Evolutionary conservation across 2,113 vertebrate species (phyloP).

Genomic region (Carollia perspicillata): DNA sequence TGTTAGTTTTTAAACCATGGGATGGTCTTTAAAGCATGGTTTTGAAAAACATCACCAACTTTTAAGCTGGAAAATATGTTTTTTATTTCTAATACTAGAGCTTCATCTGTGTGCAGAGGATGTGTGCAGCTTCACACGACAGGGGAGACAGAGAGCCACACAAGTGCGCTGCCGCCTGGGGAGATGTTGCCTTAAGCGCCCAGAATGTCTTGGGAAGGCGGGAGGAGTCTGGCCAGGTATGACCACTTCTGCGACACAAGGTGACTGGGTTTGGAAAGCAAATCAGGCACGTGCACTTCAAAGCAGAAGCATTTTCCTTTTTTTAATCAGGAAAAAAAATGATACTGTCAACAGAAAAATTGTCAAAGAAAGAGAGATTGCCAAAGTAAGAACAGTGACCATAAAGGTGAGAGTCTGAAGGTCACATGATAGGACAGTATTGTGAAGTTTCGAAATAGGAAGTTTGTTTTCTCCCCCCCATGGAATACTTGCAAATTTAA

Average conservation of each 20-base stretch:
- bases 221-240: accelerated
- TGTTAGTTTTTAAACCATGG: not conserved
- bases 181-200: not conserved
- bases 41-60: not conserved
- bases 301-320: not conserved
- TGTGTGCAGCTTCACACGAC: accelerated
- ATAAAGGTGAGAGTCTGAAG: not conserved
- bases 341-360: not conserved
- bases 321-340: not conserved
- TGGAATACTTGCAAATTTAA: not conserved
- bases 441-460: not conserved
- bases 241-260: not conserved
- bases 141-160: not conserved
- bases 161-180: not conserved
- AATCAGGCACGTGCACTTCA: not conserved
- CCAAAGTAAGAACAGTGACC: not conserved
- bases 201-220: not conserved
- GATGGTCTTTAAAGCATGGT: not conserved
- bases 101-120: not conserved
- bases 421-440: not conserved
- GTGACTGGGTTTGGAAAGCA: not conserved
- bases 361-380: not conserved
- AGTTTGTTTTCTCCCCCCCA: not conserved
- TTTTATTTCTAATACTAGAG: not conserved
- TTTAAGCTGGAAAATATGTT: not conserved